Percentiles rank a stretch among this genome's conserved stretches.
These are phyloP conservation scores for Hypothenemus hampei DNA, from an alignment of 1,140 invertebrate genomes.

Conservation along the genomic window DNA sequence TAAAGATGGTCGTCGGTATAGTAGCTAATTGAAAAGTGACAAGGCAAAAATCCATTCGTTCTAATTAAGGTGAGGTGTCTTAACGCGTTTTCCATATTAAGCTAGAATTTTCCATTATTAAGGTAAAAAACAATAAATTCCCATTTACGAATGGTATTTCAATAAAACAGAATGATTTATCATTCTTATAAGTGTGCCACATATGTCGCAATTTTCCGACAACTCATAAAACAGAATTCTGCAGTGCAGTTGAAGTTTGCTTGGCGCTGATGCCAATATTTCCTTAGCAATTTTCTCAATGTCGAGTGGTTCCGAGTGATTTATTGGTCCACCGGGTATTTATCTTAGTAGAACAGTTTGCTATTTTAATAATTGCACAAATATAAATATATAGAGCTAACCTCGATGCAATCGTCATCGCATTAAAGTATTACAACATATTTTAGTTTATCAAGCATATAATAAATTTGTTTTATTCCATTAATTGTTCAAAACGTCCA, in stretches of 20 bases:
- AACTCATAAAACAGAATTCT: conserved; percentile 19
- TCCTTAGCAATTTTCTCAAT: conserved; percentile 14
- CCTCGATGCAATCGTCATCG: too few relatives aligned
- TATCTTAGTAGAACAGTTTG: too few relatives aligned
- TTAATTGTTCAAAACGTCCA: too few relatives aligned
- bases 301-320: background rate
- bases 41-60: conserved; percentile 1
- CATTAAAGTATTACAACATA: too few relatives aligned
- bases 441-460: too few relatives aligned
- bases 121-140: too few relatives aligned
- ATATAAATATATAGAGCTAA: too few relatives aligned
- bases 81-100: too few relatives aligned
- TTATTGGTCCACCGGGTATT: conserved; percentile 3
- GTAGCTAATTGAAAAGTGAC: conserved; percentile 20
- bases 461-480: too few relatives aligned
- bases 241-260: conserved; percentile 19
- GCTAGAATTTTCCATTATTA: too few relatives aligned
- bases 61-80: conserved; percentile 1
- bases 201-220: conserved; percentile 16
- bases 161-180: conserved; percentile 19
- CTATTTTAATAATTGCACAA: too few relatives aligned
- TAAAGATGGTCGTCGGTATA: conserved; percentile 11
- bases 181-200: conserved; percentile 5
- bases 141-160: too few relatives aligned
- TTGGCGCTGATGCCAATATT: conserved; percentile 20